Percentiles rank a stretch among this genome's conserved stretches.
Evolutionary conservation across 2,113 vertebrate genomes (phyloP).

Genomic region (Brachyhypopomus occidentalis): DNA sequence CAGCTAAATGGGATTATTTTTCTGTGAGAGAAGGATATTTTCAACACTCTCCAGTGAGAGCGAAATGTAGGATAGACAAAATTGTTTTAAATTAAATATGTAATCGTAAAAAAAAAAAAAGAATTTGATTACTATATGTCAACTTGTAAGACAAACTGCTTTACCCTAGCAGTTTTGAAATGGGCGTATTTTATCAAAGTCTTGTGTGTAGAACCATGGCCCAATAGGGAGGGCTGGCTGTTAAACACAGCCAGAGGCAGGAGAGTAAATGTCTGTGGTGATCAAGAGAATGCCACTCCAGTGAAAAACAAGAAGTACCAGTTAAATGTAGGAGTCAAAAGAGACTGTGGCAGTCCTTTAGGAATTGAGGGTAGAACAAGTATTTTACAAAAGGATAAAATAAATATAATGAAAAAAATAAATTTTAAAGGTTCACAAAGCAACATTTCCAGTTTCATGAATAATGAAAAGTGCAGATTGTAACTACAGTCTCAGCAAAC

Average conservation of each 20-base stretch:
- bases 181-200: background rate
- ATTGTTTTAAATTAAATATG: too few relatives aligned
- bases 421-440: conserved; percentile 17
- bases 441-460: background rate
- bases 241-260: background rate
- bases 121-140: too few relatives aligned
- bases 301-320: background rate
- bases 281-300: background rate
- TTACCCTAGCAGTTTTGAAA: background rate
- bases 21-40: too few relatives aligned
- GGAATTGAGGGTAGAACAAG: background rate
- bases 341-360: background rate
- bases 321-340: too few relatives aligned
- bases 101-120: too few relatives aligned
- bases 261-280: background rate
- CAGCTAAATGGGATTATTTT: too few relatives aligned
- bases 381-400: conserved; percentile 24
- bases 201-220: background rate
- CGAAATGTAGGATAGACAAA: too few relatives aligned
- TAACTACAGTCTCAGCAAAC: conserved; percentile 4
- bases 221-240: background rate
- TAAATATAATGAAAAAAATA: conserved; percentile 35
- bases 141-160: too few relatives aligned
- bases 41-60: too few relatives aligned
- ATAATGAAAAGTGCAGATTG: conserved; percentile 15